Conservation (phyloP, 1,140 invertebrate genomes). For the Saccostrea echinata region DNA sequence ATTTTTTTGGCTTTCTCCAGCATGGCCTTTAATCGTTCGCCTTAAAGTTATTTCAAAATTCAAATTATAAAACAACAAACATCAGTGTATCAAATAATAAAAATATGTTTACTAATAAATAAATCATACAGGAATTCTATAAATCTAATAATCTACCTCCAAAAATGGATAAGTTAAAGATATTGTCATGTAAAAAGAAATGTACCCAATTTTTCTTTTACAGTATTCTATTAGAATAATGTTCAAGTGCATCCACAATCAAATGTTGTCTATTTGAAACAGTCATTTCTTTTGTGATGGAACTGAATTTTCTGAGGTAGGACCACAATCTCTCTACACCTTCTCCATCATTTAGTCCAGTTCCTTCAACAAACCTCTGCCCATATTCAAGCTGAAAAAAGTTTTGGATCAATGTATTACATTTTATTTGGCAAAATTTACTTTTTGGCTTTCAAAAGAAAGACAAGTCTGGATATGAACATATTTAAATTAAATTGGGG, state of each 20-base stretch:
- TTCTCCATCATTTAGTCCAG: constrained; percentile 57
- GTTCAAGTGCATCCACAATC: constrained; percentile 37
- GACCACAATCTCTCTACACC: constrained; percentile 55
- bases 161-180: neutral
- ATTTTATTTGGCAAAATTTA: neutral
- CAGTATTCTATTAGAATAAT: constrained; percentile 26
- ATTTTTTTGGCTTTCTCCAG: constrained; percentile 12
- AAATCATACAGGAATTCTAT: neutral
- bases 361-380: constrained; percentile 32
- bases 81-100: neutral
- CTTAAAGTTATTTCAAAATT: neutral
- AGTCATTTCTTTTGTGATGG: constrained; percentile 59
- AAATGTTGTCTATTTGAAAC: constrained; percentile 47
- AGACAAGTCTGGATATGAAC: too few species aligned
- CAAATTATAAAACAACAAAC: neutral
- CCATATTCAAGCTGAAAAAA: constrained; percentile 45
- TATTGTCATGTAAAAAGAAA: neutral
- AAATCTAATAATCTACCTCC: neutral
- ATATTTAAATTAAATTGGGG: neutral
- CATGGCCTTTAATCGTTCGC: neutral
- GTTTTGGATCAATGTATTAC: neutral
- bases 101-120: neutral
- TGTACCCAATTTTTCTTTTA: constrained; percentile 33
- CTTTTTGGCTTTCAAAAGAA: neutral
- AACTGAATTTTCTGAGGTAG: constrained; percentile 50